These are phyloP conservation scores for Tarsius wallacei DNA, from an alignment of 2,797 vertebrate species.

Conservation along the genomic window DNA sequence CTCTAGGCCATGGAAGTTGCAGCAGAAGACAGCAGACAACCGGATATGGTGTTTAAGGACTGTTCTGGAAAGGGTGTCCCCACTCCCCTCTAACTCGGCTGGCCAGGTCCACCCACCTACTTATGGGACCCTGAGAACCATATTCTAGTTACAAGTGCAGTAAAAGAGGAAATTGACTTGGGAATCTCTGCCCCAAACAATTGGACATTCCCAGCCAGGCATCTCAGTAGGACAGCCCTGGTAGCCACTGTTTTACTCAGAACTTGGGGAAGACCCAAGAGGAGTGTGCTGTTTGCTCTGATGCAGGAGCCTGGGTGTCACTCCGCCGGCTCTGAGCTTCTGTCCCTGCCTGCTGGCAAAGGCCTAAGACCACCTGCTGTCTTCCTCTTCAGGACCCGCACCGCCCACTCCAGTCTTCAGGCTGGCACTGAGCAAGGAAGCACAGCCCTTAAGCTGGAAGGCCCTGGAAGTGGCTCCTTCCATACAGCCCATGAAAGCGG, in stretches of 20 bases:
- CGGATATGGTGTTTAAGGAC: background rate
- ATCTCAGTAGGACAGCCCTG: background rate
- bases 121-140: accelerated
- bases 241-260: accelerated
- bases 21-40: background rate
- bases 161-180: too few relatives aligned
- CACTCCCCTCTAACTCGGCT: accelerated
- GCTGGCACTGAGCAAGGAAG: background rate
- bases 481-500: background rate
- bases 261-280: too few relatives aligned
- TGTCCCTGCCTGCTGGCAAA: too few relatives aligned
- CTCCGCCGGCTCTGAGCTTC: background rate
- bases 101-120: accelerated
- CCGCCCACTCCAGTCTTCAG: background rate
- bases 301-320: background rate
- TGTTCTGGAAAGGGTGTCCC: background rate
- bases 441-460: background rate
- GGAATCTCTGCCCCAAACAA: background rate
- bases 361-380: background rate
- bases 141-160: too few relatives aligned
- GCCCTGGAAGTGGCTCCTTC: background rate
- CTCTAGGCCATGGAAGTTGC: background rate
- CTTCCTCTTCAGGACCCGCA: background rate
- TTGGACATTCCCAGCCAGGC: accelerated
- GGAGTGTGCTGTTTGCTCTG: background rate